phyloP scores from a whole-genome alignment of 2,888 invertebrate genomes.

The Mesorhabditis sp. region DNA sequence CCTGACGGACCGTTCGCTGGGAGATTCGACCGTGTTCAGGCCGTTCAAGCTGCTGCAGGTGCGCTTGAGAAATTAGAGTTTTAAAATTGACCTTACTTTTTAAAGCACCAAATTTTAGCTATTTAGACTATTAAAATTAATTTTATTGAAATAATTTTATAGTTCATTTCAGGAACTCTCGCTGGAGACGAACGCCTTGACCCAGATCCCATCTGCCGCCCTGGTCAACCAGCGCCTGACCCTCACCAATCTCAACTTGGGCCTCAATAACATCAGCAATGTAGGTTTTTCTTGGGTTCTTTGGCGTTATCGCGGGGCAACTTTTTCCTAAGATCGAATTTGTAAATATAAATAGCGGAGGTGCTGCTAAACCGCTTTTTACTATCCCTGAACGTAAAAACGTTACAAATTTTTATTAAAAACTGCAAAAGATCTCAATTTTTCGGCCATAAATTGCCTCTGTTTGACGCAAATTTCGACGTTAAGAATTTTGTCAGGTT shows the following conservation, averaged over 20 bases:
- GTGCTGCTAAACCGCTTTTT: too few species aligned
- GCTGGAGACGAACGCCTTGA: slow-evolving; percentile 55
- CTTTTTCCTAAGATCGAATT: neutral
- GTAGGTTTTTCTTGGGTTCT: slow-evolving; percentile 14
- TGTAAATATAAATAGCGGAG: too few species aligned
- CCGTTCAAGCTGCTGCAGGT: slow-evolving; percentile 54
- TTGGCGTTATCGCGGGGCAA: neutral
- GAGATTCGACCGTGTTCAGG: slow-evolving; percentile 48
- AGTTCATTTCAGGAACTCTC: slow-evolving; percentile 45
- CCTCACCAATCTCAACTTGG: slow-evolving; percentile 55
- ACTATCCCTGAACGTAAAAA: too few species aligned
- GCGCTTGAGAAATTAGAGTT: slow-evolving; percentile 12
- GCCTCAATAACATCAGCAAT: slow-evolving; percentile 50
- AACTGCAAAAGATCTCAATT: too few species aligned
- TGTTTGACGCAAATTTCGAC: too few species aligned
- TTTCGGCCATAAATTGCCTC: too few species aligned
- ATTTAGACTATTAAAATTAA: neutral
- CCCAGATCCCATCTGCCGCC: slow-evolving; percentile 50
- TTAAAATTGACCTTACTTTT: slow-evolving; percentile 6
- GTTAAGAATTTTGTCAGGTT: neutral
- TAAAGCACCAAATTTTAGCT: neutral
- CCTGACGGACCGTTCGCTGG: slow-evolving; percentile 46
- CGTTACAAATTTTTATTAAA: too few species aligned
- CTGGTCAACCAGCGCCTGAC: slow-evolving; percentile 47
- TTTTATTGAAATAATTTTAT: neutral